Percentiles rank a stretch among this genome's conserved stretches.
These are phyloP conservation scores for Metaphire vulgaris DNA, from an alignment of 1,140 invertebrate genomes.

Conservation along the genomic window DNA sequence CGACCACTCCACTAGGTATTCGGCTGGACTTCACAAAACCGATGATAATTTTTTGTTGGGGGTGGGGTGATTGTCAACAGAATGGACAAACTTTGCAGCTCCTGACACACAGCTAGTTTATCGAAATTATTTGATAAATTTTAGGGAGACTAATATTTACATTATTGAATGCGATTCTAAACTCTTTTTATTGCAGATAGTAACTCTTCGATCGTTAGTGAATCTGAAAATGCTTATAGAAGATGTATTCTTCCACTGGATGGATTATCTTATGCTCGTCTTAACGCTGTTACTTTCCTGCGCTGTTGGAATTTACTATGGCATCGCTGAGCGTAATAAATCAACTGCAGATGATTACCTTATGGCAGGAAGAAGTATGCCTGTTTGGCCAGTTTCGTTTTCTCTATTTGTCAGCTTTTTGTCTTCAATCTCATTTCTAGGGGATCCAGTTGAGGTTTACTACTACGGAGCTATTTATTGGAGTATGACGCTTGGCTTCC, in stretches of 20 bases:
- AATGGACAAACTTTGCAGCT: no score
- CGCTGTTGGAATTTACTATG: background rate
- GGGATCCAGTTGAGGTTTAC: conserved; percentile 79
- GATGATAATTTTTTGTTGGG: no score
- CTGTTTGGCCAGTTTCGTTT: conserved; percentile 38
- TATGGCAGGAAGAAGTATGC: conserved; percentile 15
- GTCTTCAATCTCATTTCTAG: conserved; percentile 78
- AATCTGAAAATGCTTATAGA: no score
- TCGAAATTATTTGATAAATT: no score
- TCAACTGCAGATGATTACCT: conserved; percentile 1
- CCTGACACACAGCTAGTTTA: no score
- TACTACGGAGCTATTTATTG: conserved; percentile 39
- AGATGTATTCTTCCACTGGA: background rate
- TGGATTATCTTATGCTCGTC: background rate
- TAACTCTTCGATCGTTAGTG: no score
- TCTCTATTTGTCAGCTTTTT: conserved; percentile 63
- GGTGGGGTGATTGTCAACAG: no score
- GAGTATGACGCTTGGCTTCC: conserved; percentile 35
- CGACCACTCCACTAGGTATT: no score
- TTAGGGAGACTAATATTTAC: no score
- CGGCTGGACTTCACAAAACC: no score
- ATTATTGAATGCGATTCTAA: no score
- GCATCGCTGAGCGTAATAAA: background rate
- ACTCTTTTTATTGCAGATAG: no score
- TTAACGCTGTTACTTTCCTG: background rate